A percentile compares a stretch with the other conserved stretches of the same genome.
Conservation (phyloP, 2,888 invertebrate species). For the Agrochola macilenta region DNA sequence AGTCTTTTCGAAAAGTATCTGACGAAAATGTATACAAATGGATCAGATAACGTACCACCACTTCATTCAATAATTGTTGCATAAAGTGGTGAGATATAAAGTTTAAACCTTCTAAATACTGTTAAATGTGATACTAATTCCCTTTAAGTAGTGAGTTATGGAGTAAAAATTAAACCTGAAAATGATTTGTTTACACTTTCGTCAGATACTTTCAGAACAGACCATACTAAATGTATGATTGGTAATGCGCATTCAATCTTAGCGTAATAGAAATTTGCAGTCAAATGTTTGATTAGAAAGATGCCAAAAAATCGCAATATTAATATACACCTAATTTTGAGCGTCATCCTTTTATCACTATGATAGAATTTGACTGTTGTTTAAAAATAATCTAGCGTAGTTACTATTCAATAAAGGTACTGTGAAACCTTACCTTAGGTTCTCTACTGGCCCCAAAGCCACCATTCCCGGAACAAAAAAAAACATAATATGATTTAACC, state of each 20-base stretch:
- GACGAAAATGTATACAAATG: background rate
- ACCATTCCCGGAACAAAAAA: no score
- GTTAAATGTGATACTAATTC: background rate
- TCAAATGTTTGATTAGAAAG: background rate
- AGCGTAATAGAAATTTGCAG: background rate
- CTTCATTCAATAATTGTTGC: background rate
- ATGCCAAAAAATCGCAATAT: background rate
- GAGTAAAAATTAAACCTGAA: background rate
- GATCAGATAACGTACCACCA: background rate
- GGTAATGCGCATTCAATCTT: background rate
- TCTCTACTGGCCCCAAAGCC: no score
- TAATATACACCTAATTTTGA: background rate
- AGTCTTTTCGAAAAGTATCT: background rate
- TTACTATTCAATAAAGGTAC: no score
- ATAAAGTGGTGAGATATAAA: background rate
- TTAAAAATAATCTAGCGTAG: no score
- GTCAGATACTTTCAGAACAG: background rate
- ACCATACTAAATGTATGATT: background rate
- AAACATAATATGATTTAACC: background rate
- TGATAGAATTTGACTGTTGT: no score
- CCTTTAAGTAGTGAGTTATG: background rate
- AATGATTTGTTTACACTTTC: background rate
- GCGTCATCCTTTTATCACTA: no score
- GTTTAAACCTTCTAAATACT: background rate
- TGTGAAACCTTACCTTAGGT: no score